Base-by-base conservation (phyloP, 2,113 vertebrate genomes). In the Nothocercus julius region DNA sequence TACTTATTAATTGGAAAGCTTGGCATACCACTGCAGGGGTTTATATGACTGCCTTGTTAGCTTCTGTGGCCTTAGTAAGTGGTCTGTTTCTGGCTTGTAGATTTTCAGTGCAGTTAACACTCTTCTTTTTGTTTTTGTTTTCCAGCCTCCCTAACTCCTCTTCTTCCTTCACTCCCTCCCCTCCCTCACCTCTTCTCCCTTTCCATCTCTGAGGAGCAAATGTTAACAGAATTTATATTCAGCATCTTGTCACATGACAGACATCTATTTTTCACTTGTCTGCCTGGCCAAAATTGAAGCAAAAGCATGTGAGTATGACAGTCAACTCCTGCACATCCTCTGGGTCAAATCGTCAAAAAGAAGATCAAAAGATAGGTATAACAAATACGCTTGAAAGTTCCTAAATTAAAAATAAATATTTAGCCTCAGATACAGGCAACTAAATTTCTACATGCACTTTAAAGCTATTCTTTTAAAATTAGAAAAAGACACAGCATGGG, bases 191-290 rank as follows among this genome's bases (percentile, higher is more conserved):
- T 85, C 82, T 90, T 82, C 49, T 83, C 53, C 73, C 78, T 79
- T 74, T 93, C 34, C 54, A 30, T 36, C 75, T 83, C 90, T 73
- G 53, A 91, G 77, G 70, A 89, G 64, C 53, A 96, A 93, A 82
- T 66, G 56, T 68, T 94, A 96, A 88, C 67, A 84, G 85, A 94
- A 96, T 95, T 96, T 89, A 92, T 92, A 92, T 92, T 93, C 92
- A 94, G 77, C 66, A 87, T 74, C 91, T 78, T 86, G 82, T 90
- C 92, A 92, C n/a, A 45, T 68, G 79, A 34, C 85, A 95, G 79
- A 82, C 61, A 62, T 87, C 79, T 79, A 85, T 93, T 95, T 96
- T 96, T 96, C 95, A 88, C 76, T 93, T 89, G 82, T 93, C 77
- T 96, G 63, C 74, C 19, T 84, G 88, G 64, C 49, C 96, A 94